These are phyloP conservation scores for Gopherus flavomarginatus DNA, from an alignment of 2,113 vertebrate species.

Conservation along the genomic window DNA sequence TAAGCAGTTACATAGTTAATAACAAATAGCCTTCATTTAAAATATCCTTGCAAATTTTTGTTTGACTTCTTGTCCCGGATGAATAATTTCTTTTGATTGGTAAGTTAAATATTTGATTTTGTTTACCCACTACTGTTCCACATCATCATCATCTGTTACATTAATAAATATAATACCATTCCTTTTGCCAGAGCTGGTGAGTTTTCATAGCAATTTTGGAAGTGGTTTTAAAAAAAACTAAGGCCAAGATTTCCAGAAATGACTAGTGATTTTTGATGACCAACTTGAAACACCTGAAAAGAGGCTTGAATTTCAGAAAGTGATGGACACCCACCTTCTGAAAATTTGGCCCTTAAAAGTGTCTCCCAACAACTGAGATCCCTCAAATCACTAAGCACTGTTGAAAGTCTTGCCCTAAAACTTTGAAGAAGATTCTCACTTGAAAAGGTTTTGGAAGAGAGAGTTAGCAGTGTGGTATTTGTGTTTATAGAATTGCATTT, in stretches of 20 bases:
- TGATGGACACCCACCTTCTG: background rate
- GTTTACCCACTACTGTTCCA: background rate
- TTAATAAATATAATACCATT: background rate
- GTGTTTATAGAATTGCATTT: fast-evolving
- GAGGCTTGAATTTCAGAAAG: background rate
- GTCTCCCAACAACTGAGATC: background rate
- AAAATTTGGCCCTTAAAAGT: background rate
- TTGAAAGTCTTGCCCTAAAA: background rate
- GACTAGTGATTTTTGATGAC: background rate
- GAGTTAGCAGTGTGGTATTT: background rate
- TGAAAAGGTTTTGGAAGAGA: background rate
- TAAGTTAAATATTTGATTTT: background rate
- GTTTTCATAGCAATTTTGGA: background rate
- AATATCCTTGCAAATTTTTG: background rate
- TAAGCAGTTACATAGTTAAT: background rate
- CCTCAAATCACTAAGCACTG: background rate
- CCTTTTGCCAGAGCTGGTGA: background rate
- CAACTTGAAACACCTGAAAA: background rate
- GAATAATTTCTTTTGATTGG: background rate
- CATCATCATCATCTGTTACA: background rate
- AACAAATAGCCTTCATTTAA: background rate
- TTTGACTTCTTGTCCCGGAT: background rate
- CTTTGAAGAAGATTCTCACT: background rate
- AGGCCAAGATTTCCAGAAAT: background rate
- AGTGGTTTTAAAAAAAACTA: background rate